Conservation (phyloP, 2,888 invertebrate species). For the Sepiola atlantica region DNA sequence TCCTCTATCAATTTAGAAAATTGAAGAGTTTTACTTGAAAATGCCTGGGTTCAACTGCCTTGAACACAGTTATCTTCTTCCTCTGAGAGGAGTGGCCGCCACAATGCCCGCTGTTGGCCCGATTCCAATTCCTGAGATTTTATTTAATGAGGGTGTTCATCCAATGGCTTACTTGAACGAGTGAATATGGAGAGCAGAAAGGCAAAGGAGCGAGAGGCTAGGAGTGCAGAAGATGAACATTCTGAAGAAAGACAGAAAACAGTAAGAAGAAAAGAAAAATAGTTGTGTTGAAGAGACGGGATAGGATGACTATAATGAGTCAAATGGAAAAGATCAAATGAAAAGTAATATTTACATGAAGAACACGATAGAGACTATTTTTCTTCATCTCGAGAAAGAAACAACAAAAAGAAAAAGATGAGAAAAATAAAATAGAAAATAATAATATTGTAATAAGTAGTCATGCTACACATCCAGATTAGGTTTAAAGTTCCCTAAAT, state of each 20-base stretch:
- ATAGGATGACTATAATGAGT: neutral
- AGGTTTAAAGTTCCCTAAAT: no score
- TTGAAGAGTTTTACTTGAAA: neutral
- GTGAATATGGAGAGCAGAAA: neutral
- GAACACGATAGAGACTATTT: neutral
- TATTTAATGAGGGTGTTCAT: neutral
- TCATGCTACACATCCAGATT: no score
- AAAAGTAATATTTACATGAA: neutral
- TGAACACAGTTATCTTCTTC: neutral
- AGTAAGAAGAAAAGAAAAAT: neutral
- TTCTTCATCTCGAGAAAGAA: no score
- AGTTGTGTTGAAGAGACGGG: neutral
- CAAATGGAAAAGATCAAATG: neutral
- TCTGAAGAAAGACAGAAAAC: neutral
- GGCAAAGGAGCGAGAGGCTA: neutral
- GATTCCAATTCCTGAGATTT: neutral
- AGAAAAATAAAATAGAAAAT: no score
- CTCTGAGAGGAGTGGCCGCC: neutral
- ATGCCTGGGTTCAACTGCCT: neutral
- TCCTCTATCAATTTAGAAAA: neutral
- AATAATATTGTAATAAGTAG: no score
- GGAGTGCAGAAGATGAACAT: no score
- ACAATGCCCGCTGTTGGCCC: neutral
- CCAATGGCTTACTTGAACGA: neutral
- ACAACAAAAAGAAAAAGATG: no score